phyloP scores from a whole-genome alignment of 2,113 vertebrate genomes.

The Poeciliopsis occidentalis region DNA sequence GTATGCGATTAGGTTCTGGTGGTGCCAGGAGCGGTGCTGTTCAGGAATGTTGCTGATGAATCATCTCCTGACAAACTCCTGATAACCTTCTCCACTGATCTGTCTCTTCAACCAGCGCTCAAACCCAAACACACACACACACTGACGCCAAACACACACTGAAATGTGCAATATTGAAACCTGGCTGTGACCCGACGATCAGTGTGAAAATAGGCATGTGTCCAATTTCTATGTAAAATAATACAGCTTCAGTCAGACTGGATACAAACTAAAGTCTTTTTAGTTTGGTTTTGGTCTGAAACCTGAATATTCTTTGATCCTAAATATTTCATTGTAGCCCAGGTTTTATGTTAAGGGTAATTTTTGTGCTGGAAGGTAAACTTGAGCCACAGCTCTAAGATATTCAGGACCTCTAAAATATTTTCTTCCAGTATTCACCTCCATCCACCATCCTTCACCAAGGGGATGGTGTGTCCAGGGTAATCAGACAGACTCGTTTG shows the following conservation, averaged over 20 bases:
- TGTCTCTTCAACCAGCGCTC: conserved; percentile 22
- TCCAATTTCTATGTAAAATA: not conserved
- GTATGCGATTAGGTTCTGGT: conserved; percentile 23
- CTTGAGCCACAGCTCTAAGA: too few species aligned
- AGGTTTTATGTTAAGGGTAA: too few species aligned
- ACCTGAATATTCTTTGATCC: too few species aligned
- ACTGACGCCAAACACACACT: not conserved
- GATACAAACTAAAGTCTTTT: not conserved
- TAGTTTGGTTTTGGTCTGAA: too few species aligned
- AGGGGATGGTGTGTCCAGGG: not conserved
- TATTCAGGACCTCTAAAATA: not conserved
- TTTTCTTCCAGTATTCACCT: not conserved
- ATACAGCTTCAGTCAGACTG: not conserved
- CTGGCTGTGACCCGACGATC: not conserved
- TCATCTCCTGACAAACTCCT: conserved; percentile 63
- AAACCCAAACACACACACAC: conserved; percentile 12
- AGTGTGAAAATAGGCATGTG: too few species aligned
- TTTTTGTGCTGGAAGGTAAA: too few species aligned
- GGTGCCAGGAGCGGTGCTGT: conserved; percentile 72
- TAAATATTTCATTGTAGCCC: too few species aligned
- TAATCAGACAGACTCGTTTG: not conserved
- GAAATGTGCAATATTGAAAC: not conserved
- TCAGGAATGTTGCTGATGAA: conserved; percentile 75
- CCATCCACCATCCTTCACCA: not conserved
- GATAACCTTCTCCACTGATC: conserved; percentile 65